These are phyloP conservation scores for Thereva nobilitata DNA, from an alignment of 2,888 invertebrate species.

Conservation along the genomic window DNA sequence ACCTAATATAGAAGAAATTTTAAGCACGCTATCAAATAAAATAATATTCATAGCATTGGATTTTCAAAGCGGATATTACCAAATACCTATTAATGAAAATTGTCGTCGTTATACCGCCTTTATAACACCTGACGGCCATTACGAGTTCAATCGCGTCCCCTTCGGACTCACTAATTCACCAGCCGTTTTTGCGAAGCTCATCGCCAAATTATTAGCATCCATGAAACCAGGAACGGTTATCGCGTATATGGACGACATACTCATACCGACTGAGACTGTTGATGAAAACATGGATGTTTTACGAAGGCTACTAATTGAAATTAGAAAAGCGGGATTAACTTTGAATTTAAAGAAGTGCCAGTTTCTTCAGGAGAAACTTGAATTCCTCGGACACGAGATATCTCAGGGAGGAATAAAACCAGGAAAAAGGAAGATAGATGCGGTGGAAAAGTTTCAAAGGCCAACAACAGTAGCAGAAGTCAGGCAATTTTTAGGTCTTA, in stretches of 20 bases:
- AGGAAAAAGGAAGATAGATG: conserved; percentile 11
- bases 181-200: conserved; percentile 40
- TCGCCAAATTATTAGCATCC: conserved; percentile 6
- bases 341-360: too few relatives aligned
- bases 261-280: conserved; percentile 22
- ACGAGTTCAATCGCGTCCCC: conserved; percentile 47
- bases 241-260: conserved; percentile 33
- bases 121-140: conserved; percentile 47
- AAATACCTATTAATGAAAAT: conserved; percentile 9
- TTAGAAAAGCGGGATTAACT: too few relatives aligned
- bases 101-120: conserved; percentile 43
- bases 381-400: too few relatives aligned
- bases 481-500: conserved; percentile 1
- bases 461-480: conserved; percentile 6
- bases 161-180: conserved; percentile 46
- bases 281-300: too few relatives aligned
- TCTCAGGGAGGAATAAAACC: too few relatives aligned
- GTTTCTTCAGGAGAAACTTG: too few relatives aligned
- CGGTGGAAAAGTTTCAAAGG: not conserved
- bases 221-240: too few relatives aligned
- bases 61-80: conserved; percentile 31
- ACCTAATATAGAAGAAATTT: conserved; percentile 45
- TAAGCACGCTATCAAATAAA: conserved; percentile 8
- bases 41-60: conserved; percentile 30
- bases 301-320: too few relatives aligned